Base-by-base conservation (phyloP, 2,888 invertebrate species). In the Helleia helle region DNA sequence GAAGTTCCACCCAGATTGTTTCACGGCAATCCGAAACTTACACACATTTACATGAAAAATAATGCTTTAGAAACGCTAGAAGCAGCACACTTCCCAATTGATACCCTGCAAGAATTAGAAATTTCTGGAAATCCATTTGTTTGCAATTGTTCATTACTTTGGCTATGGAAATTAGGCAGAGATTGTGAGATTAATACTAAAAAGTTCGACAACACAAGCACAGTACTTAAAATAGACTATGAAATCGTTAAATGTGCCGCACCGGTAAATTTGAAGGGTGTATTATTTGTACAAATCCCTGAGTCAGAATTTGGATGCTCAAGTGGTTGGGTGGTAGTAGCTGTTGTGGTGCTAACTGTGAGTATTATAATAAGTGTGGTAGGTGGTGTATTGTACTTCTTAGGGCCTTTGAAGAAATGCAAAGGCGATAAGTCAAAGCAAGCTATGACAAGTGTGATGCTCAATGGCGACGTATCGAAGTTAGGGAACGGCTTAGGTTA, bases 141-240 rank as follows among this genome's bases (percentile, higher is more conserved):
- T 45, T 95, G 95, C 74, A 95, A 95, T 71, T 95, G 95, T 65
- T 94, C 94, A 38, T 76, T 95, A 44, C 86, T 93, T 47, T 95
- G 95, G 95, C 79, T 95, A 29, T 94, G 94, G 93, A 91, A 91
- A 60, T 84, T 94, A 31, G 77, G 74, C 14, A 70, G 66, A 48
- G 80, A 81, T 44, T 79, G 77, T 56, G 79, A 80, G 59, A 59
- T 71, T 4, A 76, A 62, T 41, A 71, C 58, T 44, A 76, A 65
- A 46, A 74, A 68, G 44, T 65, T 68, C 41, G 71, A 66, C 29
- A 81, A 80, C 48, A 59, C 71, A 27, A 74, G 72, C 55, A 54
- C 71, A 36, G 70, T 73, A 56, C 60, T 86, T 31, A 76, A 75
- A 55, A 80, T 90, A 54, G 89, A 89, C 62, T 84, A 87, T 42